These are phyloP conservation scores for Agapostemon virescens DNA, from an alignment of 2,888 invertebrate genomes.

Conservation along the genomic window DNA sequence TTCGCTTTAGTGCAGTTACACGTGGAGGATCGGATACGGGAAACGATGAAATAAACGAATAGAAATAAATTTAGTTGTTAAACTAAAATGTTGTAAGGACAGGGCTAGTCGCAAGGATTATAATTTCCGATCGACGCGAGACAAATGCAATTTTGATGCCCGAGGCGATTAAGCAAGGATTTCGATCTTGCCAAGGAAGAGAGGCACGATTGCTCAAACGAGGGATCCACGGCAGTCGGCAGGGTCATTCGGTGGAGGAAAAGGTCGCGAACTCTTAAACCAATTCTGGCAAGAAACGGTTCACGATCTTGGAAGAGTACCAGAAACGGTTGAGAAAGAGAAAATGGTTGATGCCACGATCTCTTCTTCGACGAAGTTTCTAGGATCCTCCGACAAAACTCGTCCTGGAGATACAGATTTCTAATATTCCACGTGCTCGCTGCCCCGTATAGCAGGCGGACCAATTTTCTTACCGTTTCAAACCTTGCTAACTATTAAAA, in stretches of 20 bases:
- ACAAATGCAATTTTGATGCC: slow-evolving; percentile 49
- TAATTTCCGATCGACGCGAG: slow-evolving; percentile 45
- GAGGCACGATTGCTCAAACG: slow-evolving; percentile 45
- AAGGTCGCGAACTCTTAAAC: slow-evolving; percentile 66
- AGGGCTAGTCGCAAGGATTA: slow-evolving; percentile 20
- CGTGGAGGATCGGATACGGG: too few relatives aligned
- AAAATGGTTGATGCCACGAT: slow-evolving; percentile 37
- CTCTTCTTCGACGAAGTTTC: slow-evolving; percentile 44
- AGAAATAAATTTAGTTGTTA: not conserved
- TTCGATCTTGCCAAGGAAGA: slow-evolving; percentile 52
- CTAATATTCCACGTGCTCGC: slow-evolving; percentile 13
- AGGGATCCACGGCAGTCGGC: slow-evolving; percentile 53
- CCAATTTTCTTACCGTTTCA: not conserved
- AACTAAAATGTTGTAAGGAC: not conserved
- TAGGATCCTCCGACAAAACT: slow-evolving; percentile 34
- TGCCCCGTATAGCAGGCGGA: too few relatives aligned
- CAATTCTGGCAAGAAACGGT: slow-evolving; percentile 61
- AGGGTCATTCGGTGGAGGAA: slow-evolving; percentile 54
- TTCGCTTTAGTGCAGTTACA: not conserved
- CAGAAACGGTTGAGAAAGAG: slow-evolving; percentile 51
- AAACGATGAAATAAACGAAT: not conserved
- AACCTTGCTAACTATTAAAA: not conserved
- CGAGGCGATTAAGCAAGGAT: slow-evolving; percentile 38
- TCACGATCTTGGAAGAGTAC: slow-evolving; percentile 65
- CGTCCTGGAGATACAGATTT: slow-evolving; percentile 30